phyloP scores from a whole-genome alignment of 2,113 vertebrate species.

The Upupa epops region DNA sequence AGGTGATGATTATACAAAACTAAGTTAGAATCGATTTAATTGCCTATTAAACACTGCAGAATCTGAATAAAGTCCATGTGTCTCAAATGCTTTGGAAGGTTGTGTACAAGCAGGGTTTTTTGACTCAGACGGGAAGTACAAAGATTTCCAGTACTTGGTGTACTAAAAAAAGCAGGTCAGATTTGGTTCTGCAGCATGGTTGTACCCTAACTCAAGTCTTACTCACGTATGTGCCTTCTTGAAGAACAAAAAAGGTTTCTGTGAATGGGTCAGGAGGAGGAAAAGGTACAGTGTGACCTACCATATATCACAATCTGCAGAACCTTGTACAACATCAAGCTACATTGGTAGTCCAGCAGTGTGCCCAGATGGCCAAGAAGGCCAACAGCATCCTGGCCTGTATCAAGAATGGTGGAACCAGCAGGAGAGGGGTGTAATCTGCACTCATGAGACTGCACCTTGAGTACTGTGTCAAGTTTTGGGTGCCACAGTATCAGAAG shows the following conservation, averaged over 20 bases:
- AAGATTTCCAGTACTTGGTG: no score
- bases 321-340: background rate
- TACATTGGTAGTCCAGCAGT: background rate
- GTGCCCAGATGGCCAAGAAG: no score
- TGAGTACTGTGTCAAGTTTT: no score
- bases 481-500: no score
- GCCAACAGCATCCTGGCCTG: no score
- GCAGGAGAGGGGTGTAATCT: no score
- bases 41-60: background rate
- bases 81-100: background rate
- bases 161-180: background rate
- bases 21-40: background rate
- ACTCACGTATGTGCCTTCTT: accelerated
- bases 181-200: background rate
- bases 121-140: background rate
- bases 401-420: no score
- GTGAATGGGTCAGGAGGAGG: background rate
- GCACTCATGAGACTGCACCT: no score
- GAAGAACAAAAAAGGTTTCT: background rate
- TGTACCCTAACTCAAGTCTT: background rate
- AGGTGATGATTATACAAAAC: background rate
- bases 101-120: background rate
- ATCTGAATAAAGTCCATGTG: background rate
- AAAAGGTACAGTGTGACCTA: background rate
- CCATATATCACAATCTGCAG: background rate